Evolutionary conservation across 2,888 invertebrate species (phyloP), one percentile per base, ranked within the genome.

Genomic region (Antheraea assamensis): DNA sequence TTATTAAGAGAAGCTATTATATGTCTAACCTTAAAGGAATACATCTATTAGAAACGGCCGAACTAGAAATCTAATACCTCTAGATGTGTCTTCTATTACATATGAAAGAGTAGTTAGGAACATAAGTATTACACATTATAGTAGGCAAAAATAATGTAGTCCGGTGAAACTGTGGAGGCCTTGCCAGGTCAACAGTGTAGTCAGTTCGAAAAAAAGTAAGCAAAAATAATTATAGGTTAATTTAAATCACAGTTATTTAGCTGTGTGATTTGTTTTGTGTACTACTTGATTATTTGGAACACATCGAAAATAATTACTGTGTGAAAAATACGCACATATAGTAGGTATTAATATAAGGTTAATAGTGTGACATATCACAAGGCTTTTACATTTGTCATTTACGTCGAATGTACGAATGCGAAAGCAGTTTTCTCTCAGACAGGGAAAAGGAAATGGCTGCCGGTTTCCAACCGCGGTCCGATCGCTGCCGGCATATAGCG

Each of bases 381-480:
- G 76, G 73, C 74, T 76, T 76, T 10, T 30, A 78, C 76, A 74
- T 75, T 74, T 76, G 75, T n/a, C n/a, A n/a, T n/a, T n/a, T 75
- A 76, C 74, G 80, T 80, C 81, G 81, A 82, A 84, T 83, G 79
- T 80, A 74, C 78, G 85, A n/a, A 86, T 87, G 88, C 85, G 88
- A 90, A 89, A 90, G 88, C 86, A 80, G 89, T 88, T 90, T 89
- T 86, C 88, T 78, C 87, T 82, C 76, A 75, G 76, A 82, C 78
- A 75, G 83, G 87, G 85, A 88, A 89, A 89, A 86, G 89, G 87
- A 89, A 87, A 85, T 77, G 81, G 58, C 42, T 70, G 70, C 58
- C 31, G 75, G 76, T 58, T 72, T 75, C 42, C 70, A 70, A 74
- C 47, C 66, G 73, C 73, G 72, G 77, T 49, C 49, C 74, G 76